A percentile compares a stretch with the other conserved stretches of the same genome.
phyloP scores from a whole-genome alignment of 2,888 invertebrate genomes.

The Onchidella celtica region DNA sequence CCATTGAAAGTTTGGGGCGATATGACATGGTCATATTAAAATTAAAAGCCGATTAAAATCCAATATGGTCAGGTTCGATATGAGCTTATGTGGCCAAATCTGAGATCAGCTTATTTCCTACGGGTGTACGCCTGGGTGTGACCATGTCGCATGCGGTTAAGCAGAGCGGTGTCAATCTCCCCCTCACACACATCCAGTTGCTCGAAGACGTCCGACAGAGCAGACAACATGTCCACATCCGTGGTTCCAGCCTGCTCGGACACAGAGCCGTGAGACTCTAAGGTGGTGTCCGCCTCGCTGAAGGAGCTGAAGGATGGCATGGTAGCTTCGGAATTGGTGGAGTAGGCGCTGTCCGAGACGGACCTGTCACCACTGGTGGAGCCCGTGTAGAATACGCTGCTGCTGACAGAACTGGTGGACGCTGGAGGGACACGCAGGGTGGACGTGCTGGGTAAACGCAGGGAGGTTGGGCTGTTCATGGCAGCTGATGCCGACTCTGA shows the following conservation, averaged over 20 bases:
- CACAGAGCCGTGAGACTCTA: too few species aligned
- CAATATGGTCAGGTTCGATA: too few species aligned
- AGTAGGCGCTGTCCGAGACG: conserved; percentile 48
- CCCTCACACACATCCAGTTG: conserved; percentile 51
- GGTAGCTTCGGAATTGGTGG: conserved; percentile 13
- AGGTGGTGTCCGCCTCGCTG: conserved; percentile 7
- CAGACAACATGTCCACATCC: conserved; percentile 40
- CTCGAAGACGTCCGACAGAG: conserved; percentile 47
- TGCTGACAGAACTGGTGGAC: background rate
- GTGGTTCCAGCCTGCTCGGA: background rate
- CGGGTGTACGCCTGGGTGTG: conserved; percentile 16
- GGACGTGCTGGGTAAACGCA: background rate
- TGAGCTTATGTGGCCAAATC: too few species aligned
- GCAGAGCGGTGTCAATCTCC: conserved; percentile 50
- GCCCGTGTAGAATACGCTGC: conserved; percentile 4
- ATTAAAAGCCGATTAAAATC: too few species aligned
- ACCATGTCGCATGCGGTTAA: conserved; percentile 40
- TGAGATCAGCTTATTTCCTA: background rate
- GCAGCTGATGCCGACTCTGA: conserved; percentile 23
- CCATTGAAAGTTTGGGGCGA: too few species aligned
- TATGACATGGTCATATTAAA: too few species aligned
- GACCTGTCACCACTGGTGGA: conserved; percentile 24
- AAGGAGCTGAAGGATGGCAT: background rate
- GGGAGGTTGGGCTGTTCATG: background rate
- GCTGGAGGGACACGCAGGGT: background rate